A percentile compares a stretch with the other conserved stretches of the same genome.
These are phyloP conservation scores for Cyphomyrus plagiostoma DNA, from an alignment of 2,113 vertebrate species.

Conservation along the genomic window DNA sequence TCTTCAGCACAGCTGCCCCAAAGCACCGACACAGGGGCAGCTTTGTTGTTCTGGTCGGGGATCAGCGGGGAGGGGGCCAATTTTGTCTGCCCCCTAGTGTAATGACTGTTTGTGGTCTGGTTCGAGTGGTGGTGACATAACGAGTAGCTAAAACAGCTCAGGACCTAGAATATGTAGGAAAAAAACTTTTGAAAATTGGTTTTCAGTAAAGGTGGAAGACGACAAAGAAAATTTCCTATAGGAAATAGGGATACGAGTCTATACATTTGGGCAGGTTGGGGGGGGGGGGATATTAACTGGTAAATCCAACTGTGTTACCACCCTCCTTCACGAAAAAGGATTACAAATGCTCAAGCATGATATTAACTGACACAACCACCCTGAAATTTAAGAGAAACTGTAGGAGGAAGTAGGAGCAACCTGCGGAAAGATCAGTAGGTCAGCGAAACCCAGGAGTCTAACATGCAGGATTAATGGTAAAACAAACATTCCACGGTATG, in stretches of 20 bases:
- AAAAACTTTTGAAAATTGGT: not conserved
- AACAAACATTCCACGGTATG: not conserved
- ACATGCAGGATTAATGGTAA: not conserved
- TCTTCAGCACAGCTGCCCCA: not conserved
- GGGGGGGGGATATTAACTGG: not conserved
- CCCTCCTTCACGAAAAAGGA: not conserved
- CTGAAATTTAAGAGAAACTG: not conserved
- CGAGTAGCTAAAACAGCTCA: not conserved
- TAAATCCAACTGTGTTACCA: not conserved
- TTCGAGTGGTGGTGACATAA: not conserved
- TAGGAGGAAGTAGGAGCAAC: not conserved
- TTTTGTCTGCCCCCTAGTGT: not conserved
- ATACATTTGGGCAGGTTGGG: not conserved
- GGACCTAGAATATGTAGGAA: not conserved
- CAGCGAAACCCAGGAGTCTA: not conserved
- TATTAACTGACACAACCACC: not conserved
- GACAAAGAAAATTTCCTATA: not conserved
- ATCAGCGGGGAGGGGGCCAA: not conserved
- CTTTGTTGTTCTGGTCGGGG: not conserved
- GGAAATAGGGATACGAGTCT: not conserved
- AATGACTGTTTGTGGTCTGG: not conserved
- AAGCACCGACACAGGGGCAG: not conserved
- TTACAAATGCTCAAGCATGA: not conserved
- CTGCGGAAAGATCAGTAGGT: not conserved
- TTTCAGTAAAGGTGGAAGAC: not conserved